These are phyloP conservation scores for Falco naumanni DNA, from an alignment of 2,797 vertebrate species.

Conservation along the genomic window DNA sequence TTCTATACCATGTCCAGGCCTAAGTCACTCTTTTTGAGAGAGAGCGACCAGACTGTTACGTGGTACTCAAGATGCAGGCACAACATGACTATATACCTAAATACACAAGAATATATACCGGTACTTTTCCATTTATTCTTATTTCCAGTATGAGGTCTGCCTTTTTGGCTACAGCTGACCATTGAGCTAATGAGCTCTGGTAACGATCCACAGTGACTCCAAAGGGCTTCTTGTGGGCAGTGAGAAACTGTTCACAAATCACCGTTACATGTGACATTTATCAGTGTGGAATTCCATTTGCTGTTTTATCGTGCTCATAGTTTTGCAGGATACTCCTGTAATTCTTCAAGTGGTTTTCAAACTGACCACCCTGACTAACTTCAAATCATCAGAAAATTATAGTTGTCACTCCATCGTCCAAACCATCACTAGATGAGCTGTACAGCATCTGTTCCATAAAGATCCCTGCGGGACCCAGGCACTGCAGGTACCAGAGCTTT, in stretches of 20 bases:
- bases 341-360: not conserved
- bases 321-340: not conserved
- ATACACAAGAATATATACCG: not conserved
- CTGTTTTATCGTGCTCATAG: not conserved
- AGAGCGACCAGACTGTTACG: not conserved
- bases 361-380: not conserved
- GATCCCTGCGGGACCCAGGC: not conserved
- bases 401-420: not conserved
- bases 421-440: not conserved
- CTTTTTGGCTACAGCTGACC: not conserved
- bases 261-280: not conserved
- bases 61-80: not conserved
- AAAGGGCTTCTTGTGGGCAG: not conserved
- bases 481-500: not conserved
- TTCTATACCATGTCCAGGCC: not conserved
- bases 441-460: not conserved
- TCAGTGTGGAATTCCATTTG: not conserved
- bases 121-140: not conserved
- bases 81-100: not conserved
- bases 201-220: not conserved
- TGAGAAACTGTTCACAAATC: not conserved
- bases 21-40: not conserved
- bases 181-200: not conserved
- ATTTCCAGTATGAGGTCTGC: not conserved
- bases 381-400: not conserved